Base-by-base conservation (phyloP, 1,140 invertebrate genomes). In the Monomorium pharaonis region DNA sequence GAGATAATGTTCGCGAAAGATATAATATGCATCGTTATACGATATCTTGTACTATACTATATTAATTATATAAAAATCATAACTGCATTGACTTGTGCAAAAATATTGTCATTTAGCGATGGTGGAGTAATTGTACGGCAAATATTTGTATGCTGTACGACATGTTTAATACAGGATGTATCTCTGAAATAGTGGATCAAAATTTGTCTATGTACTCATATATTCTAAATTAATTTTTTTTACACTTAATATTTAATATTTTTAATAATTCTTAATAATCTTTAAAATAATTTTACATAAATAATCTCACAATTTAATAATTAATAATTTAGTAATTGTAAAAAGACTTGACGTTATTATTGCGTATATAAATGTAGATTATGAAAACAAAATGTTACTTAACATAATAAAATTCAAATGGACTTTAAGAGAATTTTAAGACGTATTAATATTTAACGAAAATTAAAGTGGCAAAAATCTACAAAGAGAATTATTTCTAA, bases 11-110 rank as follows among this genome's bases (percentile, higher is more conserved):
- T 89, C 87, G 80, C 58, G 56, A 78, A 84, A 88, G 58, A 72
- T 87, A 89, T 89, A 76, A 90, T 69, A 86, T 88, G 67, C 83
- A 88, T 78, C 21, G 72, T 88, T 89, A 89, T 85, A 80, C 77
- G 77, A 80, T 83, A 86, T 47, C 86, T 84, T 88, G 75, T 88
- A 85, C 21, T 72, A 89, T 51, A 77, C 16, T 85, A 74, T 87
- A 89, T 24, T 84, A 88, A 81, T 75, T 86, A 72, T 90, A 86
- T 69, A 37, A 87, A 84, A 75, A 86, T 42, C 58, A 78, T 86
- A 84, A 84, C 42, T 42, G 58, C 86, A 85, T 78, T 85, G 74
- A 88, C 56, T 60, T 88, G 63, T 65, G 81, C n/a, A 54, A 81
- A 78, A 83, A 18, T 81, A 67, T 44, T 72, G 76, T 78, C 84